These are phyloP conservation scores for Polyploca ridens DNA, from an alignment of 2,888 invertebrate genomes.

Conservation along the genomic window DNA sequence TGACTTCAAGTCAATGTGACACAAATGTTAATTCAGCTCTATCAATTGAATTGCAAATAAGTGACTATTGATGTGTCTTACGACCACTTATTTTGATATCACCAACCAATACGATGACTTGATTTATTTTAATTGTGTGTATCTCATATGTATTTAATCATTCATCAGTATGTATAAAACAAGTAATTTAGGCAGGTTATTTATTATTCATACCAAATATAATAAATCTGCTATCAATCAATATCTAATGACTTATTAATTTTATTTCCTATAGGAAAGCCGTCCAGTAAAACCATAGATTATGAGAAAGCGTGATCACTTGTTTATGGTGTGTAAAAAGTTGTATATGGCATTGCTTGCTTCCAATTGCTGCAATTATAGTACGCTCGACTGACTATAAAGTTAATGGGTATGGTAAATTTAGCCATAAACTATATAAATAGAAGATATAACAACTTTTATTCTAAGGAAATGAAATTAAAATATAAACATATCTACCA, in stretches of 20 bases:
- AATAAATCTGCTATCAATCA: background rate
- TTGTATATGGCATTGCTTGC: background rate
- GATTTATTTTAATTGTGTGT: background rate
- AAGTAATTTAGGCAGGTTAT: background rate
- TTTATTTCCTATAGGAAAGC: background rate
- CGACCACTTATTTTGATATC: constrained; percentile 6
- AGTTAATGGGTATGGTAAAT: background rate
- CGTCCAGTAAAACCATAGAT: background rate
- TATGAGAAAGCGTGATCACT: background rate
- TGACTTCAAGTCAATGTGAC: background rate
- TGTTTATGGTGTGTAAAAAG: constrained; percentile 2
- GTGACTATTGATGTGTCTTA: constrained; percentile 4
- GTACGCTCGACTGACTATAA: background rate
- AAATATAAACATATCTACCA: background rate
- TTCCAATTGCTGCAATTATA: background rate
- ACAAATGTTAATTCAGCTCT: background rate
- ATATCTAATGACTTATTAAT: background rate
- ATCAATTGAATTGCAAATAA: constrained; percentile 3
- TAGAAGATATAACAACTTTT: background rate
- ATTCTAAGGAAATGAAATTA: background rate
- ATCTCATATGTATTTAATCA: background rate
- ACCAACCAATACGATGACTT: background rate
- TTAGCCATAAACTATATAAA: background rate
- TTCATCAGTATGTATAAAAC: background rate
- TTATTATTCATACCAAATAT: too few relatives aligned